phyloP scores from a whole-genome alignment of 2,113 vertebrate species.

The Hippocampus mohnikei region DNA sequence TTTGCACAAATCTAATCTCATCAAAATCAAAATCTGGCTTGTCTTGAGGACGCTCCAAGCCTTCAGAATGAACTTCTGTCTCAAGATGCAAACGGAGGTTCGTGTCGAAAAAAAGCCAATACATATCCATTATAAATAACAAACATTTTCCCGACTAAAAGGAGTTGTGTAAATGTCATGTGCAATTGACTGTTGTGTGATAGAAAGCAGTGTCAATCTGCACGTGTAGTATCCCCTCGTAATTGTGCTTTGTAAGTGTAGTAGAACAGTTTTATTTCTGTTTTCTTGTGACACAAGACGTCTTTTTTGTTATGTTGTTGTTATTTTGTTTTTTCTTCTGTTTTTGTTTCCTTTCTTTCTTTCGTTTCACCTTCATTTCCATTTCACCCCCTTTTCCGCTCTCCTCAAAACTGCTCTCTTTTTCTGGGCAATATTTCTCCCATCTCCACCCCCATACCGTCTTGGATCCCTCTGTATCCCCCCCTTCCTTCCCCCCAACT shows the following conservation, averaged over 20 bases:
- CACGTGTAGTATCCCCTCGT: slow-evolving; percentile 60
- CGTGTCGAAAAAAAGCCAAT: not conserved
- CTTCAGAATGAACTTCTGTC: not conserved
- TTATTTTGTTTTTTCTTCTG: slow-evolving; percentile 83
- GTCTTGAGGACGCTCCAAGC: slow-evolving; percentile 5
- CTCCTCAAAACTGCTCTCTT: slow-evolving; percentile 40
- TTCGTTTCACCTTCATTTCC: slow-evolving; percentile 66
- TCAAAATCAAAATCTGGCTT: not conserved
- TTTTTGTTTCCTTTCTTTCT: slow-evolving; percentile 76
- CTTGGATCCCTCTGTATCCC: slow-evolving; percentile 27
- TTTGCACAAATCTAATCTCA: slow-evolving; percentile 29
- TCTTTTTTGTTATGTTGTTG: slow-evolving; percentile 76
- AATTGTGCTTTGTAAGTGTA: slow-evolving; percentile 75
- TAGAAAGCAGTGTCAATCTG: slow-evolving; percentile 57
- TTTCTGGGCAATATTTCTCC: slow-evolving; percentile 45
- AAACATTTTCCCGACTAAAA: not conserved
- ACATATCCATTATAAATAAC: not conserved
- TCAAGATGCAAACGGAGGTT: not conserved
- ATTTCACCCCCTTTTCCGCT: slow-evolving; percentile 51
- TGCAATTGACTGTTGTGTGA: not conserved
- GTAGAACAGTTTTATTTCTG: slow-evolving; percentile 76
- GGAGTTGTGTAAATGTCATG: not conserved
- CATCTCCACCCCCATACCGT: slow-evolving; percentile 18
- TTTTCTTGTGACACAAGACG: slow-evolving; percentile 73
- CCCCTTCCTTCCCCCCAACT: slow-evolving; percentile 6